Conservation (phyloP, 2,113 vertebrate genomes). For the Coptodon rendalli region DNA sequence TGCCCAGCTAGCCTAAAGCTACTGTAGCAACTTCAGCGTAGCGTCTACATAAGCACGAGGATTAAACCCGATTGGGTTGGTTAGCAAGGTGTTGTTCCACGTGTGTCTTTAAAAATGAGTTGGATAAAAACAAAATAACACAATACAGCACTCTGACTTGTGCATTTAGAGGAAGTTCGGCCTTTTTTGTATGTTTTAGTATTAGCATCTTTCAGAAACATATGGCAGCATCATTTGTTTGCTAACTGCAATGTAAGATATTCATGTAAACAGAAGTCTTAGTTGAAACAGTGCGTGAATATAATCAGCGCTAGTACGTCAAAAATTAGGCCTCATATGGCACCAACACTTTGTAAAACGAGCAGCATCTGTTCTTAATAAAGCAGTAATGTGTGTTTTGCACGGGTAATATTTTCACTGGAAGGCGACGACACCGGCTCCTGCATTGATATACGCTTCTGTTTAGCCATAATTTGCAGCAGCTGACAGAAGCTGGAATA, state of each 20-base stretch:
- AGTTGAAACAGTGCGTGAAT: background rate
- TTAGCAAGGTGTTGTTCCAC: background rate
- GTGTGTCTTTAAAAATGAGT: background rate
- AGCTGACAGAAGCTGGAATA: background rate
- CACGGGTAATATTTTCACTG: background rate
- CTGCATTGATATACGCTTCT: background rate
- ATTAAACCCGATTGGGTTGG: accelerated
- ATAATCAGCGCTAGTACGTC: background rate
- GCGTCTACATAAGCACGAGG: accelerated
- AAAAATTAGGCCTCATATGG: background rate
- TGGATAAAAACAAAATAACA: background rate
- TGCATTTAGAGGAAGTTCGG: background rate
- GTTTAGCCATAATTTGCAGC: background rate
- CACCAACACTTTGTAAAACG: background rate
- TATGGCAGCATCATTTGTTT: background rate
- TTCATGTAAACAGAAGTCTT: background rate
- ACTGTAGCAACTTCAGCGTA: background rate
- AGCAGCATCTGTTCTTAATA: background rate
- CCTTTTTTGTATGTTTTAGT: background rate
- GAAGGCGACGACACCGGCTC: background rate
- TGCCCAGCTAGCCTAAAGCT: background rate
- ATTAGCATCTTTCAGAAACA: background rate
- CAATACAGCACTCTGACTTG: background rate
- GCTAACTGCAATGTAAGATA: background rate
- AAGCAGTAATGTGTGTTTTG: background rate